A percentile compares a stretch with the other conserved stretches of the same genome.
Evolutionary conservation across 2,888 invertebrate species (phyloP).

Genomic region (Steinernema hermaphroditum): DNA sequence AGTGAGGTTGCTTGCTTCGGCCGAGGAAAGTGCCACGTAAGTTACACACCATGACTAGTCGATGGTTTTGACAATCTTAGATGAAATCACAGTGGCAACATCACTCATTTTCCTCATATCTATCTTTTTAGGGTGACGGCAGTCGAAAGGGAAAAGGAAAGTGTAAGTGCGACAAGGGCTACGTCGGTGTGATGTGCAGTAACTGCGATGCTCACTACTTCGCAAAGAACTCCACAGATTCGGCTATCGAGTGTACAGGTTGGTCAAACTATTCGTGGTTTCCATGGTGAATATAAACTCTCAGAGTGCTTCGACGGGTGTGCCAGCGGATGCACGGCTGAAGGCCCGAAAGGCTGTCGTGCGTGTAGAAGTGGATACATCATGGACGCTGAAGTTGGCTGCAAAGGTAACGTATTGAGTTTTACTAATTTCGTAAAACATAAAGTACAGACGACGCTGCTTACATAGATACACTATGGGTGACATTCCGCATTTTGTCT

Average conservation of each 20-base stretch:
- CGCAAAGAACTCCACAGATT: conserved; percentile 40
- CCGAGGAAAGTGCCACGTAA: conserved; percentile 78
- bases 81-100: no score
- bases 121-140: conserved; percentile 76
- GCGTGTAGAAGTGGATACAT: conserved; percentile 59
- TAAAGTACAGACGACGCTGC: no score
- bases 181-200: conserved; percentile 78
- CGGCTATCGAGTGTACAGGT: conserved; percentile 54
- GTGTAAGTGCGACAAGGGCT: conserved; percentile 83
- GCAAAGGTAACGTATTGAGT: conserved; percentile 48
- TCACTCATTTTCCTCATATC: conserved; percentile 24
- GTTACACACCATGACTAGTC: no score
- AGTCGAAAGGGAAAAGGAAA: conserved; percentile 89
- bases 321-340: conserved; percentile 56
- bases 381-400: conserved; percentile 53
- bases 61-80: no score
- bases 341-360: conserved; percentile 53
- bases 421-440: no score
- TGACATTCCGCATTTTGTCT: no score
- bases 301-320: conserved; percentile 64
- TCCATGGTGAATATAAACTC: conserved; percentile 21
- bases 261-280: no score
- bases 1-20: conserved; percentile 78
- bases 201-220: conserved; percentile 73
- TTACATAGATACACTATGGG: neutral